phyloP scores from a whole-genome alignment of 2,797 vertebrate genomes.

The Myioborus melanocephalus region DNA sequence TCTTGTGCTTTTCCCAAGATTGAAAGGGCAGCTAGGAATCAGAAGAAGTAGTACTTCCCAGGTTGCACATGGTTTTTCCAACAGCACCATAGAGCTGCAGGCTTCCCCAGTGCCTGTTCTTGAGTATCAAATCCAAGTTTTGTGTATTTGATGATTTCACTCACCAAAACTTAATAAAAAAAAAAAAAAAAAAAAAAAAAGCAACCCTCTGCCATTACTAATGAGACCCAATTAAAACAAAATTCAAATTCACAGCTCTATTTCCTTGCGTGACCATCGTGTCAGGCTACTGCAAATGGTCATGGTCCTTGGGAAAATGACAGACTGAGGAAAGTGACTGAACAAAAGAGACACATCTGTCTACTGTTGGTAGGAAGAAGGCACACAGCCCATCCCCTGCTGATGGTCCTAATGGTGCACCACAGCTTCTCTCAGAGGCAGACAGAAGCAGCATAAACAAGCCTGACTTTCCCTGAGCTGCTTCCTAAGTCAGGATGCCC shows the following conservation, averaged over 20 bases:
- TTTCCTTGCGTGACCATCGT: not conserved
- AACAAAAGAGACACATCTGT: constrained; percentile 46
- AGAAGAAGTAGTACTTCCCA: not conserved
- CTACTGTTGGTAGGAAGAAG: not conserved
- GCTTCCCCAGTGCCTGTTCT: not conserved
- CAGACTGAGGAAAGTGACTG: not conserved
- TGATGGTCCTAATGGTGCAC: not conserved
- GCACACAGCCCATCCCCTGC: not conserved
- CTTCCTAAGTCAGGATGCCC: not conserved
- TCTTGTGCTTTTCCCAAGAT: not conserved
- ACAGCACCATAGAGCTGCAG: not conserved
- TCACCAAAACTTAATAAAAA: not conserved
- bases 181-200: not conserved
- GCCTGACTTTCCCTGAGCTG: not conserved
- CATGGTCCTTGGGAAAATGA: constrained; percentile 3
- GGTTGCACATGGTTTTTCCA: not conserved
- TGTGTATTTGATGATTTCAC: not conserved
- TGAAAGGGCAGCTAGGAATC: not conserved
- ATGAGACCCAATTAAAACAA: constrained; percentile 13
- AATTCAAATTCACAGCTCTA: not conserved
- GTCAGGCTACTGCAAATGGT: constrained; percentile 14
- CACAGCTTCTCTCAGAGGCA: not conserved
- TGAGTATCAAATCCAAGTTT: not conserved
- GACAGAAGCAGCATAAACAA: not conserved
- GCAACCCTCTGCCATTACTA: not conserved